Percentiles rank a stretch among this genome's conserved stretches.
Conservation (phyloP, 2,797 vertebrate genomes). For the Podarcis siculus region DNA sequence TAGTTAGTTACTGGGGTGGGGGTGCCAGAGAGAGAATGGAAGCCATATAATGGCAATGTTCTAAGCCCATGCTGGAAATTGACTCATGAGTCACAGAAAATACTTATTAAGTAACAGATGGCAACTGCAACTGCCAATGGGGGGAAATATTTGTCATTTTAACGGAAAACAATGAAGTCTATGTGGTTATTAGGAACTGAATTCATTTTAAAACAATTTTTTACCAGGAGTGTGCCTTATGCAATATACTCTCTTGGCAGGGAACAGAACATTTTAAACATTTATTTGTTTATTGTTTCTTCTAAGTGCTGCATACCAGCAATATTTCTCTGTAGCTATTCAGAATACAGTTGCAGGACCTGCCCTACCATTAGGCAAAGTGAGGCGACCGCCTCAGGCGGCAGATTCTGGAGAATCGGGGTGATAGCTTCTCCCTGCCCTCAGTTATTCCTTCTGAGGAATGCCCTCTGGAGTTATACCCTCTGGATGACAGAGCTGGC, state of each 20-base stretch:
- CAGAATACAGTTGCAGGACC: too few relatives aligned
- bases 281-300: background rate
- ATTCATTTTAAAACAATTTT: background rate
- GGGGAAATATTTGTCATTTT: conserved; percentile 46
- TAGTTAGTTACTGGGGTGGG: background rate
- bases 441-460: too few relatives aligned
- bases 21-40: conserved; percentile 11
- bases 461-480: too few relatives aligned
- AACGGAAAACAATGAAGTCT: conserved; percentile 38
- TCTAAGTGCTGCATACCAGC: too few relatives aligned
- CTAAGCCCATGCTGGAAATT: conserved; percentile 44
- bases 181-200: conserved; percentile 40
- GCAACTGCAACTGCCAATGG: conserved; percentile 22
- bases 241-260: background rate
- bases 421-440: too few relatives aligned
- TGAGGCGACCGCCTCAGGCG: too few relatives aligned
- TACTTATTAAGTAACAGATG: conserved; percentile 61
- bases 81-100: conserved; percentile 58
- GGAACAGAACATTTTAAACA: background rate
- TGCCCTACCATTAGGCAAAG: too few relatives aligned
- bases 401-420: too few relatives aligned
- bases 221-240: background rate
- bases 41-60: conserved; percentile 50
- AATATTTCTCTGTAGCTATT: too few relatives aligned
- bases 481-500: too few relatives aligned